These are phyloP conservation scores for Arenaria interpres DNA, from an alignment of 2,113 vertebrate genomes.

Conservation along the genomic window DNA sequence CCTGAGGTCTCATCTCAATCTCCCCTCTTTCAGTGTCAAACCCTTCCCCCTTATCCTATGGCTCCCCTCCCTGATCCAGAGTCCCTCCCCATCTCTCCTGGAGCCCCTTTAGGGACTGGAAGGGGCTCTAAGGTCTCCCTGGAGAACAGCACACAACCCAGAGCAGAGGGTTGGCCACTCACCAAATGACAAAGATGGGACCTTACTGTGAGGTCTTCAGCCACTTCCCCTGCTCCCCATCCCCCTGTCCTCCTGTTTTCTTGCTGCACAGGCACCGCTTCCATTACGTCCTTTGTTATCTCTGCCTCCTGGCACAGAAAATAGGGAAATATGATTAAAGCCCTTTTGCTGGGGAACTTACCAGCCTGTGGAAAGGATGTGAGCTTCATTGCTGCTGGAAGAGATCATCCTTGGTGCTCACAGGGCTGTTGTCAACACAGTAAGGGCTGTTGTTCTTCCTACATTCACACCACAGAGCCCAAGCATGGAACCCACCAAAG, in stretches of 20 bases:
- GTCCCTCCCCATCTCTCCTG: no score
- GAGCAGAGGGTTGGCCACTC: neutral
- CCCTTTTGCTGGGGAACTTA: neutral
- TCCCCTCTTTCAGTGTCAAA: no score
- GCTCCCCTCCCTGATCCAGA: no score
- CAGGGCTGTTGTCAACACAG: neutral
- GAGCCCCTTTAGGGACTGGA: no score
- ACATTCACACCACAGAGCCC: neutral
- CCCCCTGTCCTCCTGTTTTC: neutral
- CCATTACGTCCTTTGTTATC: neutral
- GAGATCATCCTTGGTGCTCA: neutral
- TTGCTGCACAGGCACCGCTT: neutral
- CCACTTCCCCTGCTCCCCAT: neutral
- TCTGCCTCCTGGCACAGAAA: neutral
- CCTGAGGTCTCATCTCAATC: no score
- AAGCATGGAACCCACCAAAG: neutral
- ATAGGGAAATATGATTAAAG: neutral
- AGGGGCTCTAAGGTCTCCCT: no score
- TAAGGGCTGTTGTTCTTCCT: neutral
- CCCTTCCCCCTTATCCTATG: no score
- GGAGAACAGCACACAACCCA: no score
- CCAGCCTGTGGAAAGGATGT: neutral
- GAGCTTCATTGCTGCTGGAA: neutral
- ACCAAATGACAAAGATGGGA: neutral
- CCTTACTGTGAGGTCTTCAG: rapidly evolving